These are phyloP conservation scores for Sapayoa aenigma DNA, from an alignment of 2,113 vertebrate species.

Conservation along the genomic window DNA sequence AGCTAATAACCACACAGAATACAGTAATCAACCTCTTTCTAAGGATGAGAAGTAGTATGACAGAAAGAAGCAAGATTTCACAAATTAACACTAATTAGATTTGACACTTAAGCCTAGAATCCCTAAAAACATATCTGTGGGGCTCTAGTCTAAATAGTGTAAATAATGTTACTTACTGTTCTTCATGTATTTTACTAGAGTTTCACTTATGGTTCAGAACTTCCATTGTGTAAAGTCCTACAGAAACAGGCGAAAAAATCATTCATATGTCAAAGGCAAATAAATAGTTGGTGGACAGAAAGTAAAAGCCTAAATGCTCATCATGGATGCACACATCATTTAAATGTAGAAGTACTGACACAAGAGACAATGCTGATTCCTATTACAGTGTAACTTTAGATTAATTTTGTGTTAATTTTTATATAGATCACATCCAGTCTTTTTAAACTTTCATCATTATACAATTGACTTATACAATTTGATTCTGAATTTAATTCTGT, in stretches of 20 bases:
- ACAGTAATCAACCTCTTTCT: background rate
- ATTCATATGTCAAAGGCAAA: background rate
- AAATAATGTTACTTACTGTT: background rate
- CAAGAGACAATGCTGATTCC: background rate
- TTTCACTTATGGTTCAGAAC: background rate
- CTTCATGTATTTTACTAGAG: background rate
- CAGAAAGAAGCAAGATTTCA: background rate
- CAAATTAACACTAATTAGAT: too few relatives aligned
- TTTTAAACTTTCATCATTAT: background rate
- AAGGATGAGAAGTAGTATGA: background rate
- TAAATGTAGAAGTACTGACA: background rate
- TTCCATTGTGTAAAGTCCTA: background rate
- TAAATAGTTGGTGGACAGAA: background rate
- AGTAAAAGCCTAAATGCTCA: background rate
- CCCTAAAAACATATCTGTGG: background rate
- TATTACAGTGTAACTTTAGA: background rate
- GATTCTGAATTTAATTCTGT: background rate
- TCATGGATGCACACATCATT: background rate
- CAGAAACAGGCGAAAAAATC: background rate
- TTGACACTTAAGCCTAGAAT: background rate
- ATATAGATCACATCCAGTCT: background rate
- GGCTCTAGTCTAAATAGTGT: background rate
- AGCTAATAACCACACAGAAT: background rate
- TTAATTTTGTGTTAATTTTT: background rate
- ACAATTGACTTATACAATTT: background rate